Evolutionary conservation across 2,797 vertebrate species (phyloP), one percentile per base, ranked within the genome.

Genomic region (Lates japonicus): DNA sequence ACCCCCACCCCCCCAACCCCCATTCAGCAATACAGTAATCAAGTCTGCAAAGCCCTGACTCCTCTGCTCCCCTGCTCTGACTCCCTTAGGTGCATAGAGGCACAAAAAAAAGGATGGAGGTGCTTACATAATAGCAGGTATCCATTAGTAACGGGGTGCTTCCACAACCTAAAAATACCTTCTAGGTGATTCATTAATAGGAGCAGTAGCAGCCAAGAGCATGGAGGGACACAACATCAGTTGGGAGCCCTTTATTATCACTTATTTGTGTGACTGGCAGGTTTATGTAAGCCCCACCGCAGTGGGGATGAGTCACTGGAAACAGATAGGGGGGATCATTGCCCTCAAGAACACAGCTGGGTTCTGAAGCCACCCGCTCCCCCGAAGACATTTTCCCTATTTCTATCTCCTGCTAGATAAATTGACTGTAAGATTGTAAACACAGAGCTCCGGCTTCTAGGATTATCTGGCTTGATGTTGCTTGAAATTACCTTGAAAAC

Each of bases 91-190:
- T 69, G 39, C 25, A 59, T 4, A 1, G 20, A 66, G 25, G 64
- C 2, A n/a, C 52, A 77, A 35, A 44, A 81, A 70, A 69, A 42
- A 39, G 76, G 87, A 87, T 64, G 31, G 58, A 59, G 31, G 39
- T 10, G 41, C 65, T 91, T 88, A 67, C 48, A 79, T 81, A 91
- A 93, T 39, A 64, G 49, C 60, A 65, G 54, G 90, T 93, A 84
- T 87, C 92, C 89, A 86, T 80, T 90, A 90, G 90, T 82, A 87
- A 92, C 88, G 1, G 69, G 20, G 79, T 59, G 61, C 61, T 87
- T 76, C 81, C n/a, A 31, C 48, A 60, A 61, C 90, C 91, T 94
- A 93, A 91, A 94, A 92, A 94, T 92, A 94, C 16, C 62, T 58
- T 39, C 1, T 6, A 8, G 76, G 79, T 82, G 83, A 92, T 90